Conservation (phyloP, 2,888 invertebrate species). For the Eristalis arbustorum region DNA sequence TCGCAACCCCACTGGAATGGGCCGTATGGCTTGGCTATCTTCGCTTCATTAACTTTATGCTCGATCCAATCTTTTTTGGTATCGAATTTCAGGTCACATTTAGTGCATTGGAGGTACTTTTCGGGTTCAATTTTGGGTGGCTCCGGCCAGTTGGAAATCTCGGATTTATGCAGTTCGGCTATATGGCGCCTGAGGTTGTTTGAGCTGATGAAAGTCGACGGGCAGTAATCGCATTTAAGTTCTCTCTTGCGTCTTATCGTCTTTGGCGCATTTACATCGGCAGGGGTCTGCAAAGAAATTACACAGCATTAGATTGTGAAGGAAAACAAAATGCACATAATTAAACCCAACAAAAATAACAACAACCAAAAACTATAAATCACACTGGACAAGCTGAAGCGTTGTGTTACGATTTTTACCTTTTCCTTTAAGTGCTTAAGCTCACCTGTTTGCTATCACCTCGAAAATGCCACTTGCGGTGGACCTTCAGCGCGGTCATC, state of each 20-base stretch:
- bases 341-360: conserved; percentile 19
- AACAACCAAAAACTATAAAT: conserved; percentile 17
- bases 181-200: conserved; percentile 80
- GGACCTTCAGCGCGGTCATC: conserved; percentile 80
- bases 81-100: conserved; percentile 77
- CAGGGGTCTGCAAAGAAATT: conserved; percentile 66
- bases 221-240: conserved; percentile 79
- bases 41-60: conserved; percentile 79
- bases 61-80: conserved; percentile 79
- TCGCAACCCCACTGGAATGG: conserved; percentile 80
- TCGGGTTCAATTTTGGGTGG: conserved; percentile 78
- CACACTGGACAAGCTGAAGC: conserved; percentile 65
- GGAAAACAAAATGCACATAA: background rate
- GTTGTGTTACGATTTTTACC: conserved; percentile 66
- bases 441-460: conserved; percentile 81
- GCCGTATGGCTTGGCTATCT: conserved; percentile 77
- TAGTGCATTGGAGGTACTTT: conserved; percentile 76
- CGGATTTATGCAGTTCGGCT: conserved; percentile 79
- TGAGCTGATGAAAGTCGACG: conserved; percentile 79
- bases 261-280: conserved; percentile 73
- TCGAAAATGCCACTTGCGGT: conserved; percentile 81
- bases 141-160: conserved; percentile 76
- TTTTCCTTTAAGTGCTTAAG: conserved; percentile 72
- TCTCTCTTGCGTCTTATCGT: conserved; percentile 77
- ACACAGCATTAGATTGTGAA: background rate